These are phyloP conservation scores for Centropyge bicolor DNA, from an alignment of 2,797 vertebrate species.

Conservation along the genomic window DNA sequence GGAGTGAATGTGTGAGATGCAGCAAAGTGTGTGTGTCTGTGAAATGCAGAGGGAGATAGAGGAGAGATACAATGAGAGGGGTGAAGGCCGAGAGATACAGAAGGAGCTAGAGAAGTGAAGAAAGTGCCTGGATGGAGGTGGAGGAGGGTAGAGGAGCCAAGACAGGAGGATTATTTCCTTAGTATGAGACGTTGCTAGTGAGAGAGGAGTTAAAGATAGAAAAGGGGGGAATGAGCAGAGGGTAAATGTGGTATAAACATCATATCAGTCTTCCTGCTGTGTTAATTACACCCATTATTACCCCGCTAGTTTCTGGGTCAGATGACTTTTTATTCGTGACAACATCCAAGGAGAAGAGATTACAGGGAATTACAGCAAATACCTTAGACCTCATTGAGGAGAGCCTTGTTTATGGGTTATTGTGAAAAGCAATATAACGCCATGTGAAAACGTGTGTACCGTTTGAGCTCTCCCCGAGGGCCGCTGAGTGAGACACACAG, in stretches of 20 bases:
- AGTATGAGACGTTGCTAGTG: conserved; percentile 29
- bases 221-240: conserved; percentile 23
- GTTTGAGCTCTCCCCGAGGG: conserved; percentile 51
- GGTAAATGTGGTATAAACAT: conserved; percentile 54
- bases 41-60: conserved; percentile 37
- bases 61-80: conserved; percentile 28
- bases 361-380: conserved; percentile 59
- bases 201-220: conserved; percentile 36
- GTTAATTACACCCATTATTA: conserved; percentile 78
- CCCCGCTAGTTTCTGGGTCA: conserved; percentile 73
- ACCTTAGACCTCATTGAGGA: conserved; percentile 35
- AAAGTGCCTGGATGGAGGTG: neutral
- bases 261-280: conserved; percentile 60
- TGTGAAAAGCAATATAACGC: conserved; percentile 58
- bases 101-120: conserved; percentile 23
- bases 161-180: conserved; percentile 5
- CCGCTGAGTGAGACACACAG: conserved; percentile 10
- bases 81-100: conserved; percentile 37
- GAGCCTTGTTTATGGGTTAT: conserved; percentile 61
- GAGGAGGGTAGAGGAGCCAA: conserved; percentile 3
- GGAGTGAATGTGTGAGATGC: neutral
- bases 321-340: conserved; percentile 46
- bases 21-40: neutral
- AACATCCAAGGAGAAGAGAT: conserved; percentile 67
- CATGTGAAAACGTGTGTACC: conserved; percentile 55